Conservation (phyloP, 1,140 invertebrate genomes). For the Saccostrea echinata region DNA sequence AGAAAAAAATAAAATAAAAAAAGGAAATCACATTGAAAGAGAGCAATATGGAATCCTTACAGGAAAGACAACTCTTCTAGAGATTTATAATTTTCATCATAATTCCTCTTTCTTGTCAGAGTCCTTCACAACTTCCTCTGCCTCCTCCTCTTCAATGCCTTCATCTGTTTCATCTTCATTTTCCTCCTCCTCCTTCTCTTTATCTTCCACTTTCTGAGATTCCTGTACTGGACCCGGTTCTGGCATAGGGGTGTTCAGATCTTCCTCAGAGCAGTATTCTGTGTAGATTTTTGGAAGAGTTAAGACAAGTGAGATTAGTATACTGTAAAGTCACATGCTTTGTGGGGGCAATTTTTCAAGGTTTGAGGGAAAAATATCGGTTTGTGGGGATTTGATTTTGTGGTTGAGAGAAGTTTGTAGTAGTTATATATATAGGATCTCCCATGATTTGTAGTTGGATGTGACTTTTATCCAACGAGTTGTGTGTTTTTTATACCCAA, state of each 20-base stretch:
- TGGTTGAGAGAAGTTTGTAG: no score
- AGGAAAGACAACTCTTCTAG: conserved; percentile 7
- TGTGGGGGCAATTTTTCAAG: no score
- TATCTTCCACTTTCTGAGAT: conserved; percentile 48
- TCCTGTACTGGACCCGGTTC: conserved; percentile 41
- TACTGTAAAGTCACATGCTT: no score
- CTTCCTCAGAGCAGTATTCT: conserved; percentile 47
- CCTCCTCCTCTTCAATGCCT: conserved; percentile 49
- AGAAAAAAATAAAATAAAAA: no score
- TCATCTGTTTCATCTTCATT: conserved; percentile 49
- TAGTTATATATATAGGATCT: no score
- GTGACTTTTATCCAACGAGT: no score
- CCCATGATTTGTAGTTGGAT: no score
- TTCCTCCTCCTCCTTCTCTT: conserved; percentile 14
- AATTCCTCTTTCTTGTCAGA: conserved; percentile 54
- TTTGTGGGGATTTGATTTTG: no score
- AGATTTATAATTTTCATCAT: conserved; percentile 21
- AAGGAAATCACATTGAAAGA: not conserved
- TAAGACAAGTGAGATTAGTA: not conserved
- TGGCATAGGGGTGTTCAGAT: conserved; percentile 42
- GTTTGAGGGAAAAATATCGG: no score
- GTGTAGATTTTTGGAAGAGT: conserved; percentile 13
- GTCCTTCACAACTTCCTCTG: conserved; percentile 36
- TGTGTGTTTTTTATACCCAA: no score
- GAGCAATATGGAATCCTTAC: not conserved